Conservation (phyloP, 2,888 invertebrate species). For the Amphimallon solstitiale region DNA sequence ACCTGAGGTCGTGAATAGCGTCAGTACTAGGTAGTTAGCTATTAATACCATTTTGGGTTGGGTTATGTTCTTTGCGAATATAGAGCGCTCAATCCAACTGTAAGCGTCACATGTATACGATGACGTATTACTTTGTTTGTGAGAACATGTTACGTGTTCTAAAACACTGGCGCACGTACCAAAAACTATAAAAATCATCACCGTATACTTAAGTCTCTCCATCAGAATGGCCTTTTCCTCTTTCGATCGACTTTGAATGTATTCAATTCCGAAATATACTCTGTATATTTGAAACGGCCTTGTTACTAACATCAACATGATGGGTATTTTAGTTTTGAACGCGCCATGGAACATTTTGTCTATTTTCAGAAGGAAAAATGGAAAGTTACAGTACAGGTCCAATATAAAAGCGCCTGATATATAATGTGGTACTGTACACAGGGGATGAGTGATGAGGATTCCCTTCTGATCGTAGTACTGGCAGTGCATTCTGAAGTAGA, state of each 20-base stretch:
- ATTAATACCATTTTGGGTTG: conserved; percentile 1
- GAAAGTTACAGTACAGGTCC: conserved; percentile 32
- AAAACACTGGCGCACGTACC: conserved; percentile 6
- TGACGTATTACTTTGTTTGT: not conserved
- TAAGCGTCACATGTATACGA: conserved; percentile 12
- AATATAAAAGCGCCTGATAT: conserved; percentile 41
- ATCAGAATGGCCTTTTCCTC: conserved; percentile 23
- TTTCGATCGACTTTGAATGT: conserved; percentile 16
- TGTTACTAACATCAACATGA: conserved; percentile 10
- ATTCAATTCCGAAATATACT: conserved; percentile 24
- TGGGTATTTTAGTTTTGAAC: not conserved
- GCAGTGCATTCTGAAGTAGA: conserved; percentile 45
- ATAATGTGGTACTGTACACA: conserved; percentile 47
- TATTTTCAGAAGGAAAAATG: conserved; percentile 10
- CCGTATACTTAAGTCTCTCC: conserved; percentile 23
- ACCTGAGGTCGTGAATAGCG: conserved; percentile 22
- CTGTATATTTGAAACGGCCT: conserved; percentile 33
- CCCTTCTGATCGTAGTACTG: conserved; percentile 49
- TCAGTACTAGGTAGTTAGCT: conserved; percentile 19
- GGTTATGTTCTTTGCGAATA: conserved; percentile 1
- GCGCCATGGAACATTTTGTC: conserved; percentile 21
- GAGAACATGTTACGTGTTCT: conserved; percentile 24
- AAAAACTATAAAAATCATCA: conserved; percentile 24
- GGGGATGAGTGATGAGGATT: conserved; percentile 46
- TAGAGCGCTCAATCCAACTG: conserved; percentile 26